phyloP scores from a whole-genome alignment of 1,140 invertebrate genomes.

The Trichogramma pretiosum region DNA sequence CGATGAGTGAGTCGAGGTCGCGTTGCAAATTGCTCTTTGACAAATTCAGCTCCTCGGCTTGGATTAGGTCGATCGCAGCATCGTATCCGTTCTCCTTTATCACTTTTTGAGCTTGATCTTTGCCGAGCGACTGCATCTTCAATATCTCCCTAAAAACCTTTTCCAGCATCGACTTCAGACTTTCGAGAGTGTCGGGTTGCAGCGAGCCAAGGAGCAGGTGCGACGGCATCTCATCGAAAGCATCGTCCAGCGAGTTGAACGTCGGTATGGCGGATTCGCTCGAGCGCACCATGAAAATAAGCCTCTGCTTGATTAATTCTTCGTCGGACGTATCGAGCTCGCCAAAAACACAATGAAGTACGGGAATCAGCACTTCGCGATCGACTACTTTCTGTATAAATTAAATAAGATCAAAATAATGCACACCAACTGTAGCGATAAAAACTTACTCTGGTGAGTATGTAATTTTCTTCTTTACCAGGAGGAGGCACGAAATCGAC shows the following conservation, averaged over 20 bases:
- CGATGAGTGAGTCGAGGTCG: too few relatives aligned
- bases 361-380: slow-evolving; percentile 55
- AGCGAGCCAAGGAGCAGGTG: slow-evolving; percentile 55
- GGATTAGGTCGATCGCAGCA: too few relatives aligned
- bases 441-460: slow-evolving; percentile 35
- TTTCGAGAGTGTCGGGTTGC: slow-evolving; percentile 42
- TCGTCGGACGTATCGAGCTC: slow-evolving; percentile 43
- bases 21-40: too few relatives aligned
- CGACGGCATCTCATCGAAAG: slow-evolving; percentile 51
- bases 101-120: too few relatives aligned
- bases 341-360: slow-evolving; percentile 57
- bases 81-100: too few relatives aligned
- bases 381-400: slow-evolving; percentile 54
- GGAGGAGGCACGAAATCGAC: slow-evolving; percentile 30
- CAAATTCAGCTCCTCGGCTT: too few relatives aligned
- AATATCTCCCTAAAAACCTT: too few relatives aligned
- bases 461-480: slow-evolving; percentile 44
- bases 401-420: neutral
- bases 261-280: slow-evolving; percentile 50
- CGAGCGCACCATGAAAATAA: slow-evolving; percentile 60
- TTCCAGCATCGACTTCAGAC: too few relatives aligned
- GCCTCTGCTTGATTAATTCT: slow-evolving; percentile 44
- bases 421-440: too few relatives aligned
- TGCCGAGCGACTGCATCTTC: too few relatives aligned
- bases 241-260: slow-evolving; percentile 44